A percentile compares a stretch with the other conserved stretches of the same genome.
Evolutionary conservation across 2,113 vertebrate species (phyloP).

Genomic region (Campylorhamphus procurvoides): DNA sequence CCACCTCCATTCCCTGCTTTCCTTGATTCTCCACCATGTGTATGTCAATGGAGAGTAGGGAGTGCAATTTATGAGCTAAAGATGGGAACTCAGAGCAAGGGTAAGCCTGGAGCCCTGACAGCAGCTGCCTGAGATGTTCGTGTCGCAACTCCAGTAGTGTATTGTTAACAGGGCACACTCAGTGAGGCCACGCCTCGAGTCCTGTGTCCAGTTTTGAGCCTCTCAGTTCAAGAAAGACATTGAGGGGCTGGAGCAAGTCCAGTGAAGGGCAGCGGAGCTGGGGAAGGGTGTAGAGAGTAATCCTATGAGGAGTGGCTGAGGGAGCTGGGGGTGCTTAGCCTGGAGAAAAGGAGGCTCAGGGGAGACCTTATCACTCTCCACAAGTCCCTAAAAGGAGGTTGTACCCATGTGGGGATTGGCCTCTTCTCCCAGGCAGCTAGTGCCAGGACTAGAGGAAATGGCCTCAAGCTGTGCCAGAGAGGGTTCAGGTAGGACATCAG

Average conservation of each 20-base stretch:
- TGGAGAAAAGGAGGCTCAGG: not conserved
- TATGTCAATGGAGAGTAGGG: not conserved
- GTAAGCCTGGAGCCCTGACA: not conserved
- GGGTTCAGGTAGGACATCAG: not conserved
- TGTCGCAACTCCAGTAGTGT: accelerated
- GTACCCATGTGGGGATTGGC: not conserved
- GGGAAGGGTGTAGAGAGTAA: not conserved
- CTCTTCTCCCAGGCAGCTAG: not conserved
- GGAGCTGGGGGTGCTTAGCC: not conserved
- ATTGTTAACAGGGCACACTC: not conserved
- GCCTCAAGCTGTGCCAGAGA: not conserved
- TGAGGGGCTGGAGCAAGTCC: not conserved
- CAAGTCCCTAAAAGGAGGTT: not conserved
- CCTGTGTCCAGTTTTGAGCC: not conserved
- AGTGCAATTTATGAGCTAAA: not conserved
- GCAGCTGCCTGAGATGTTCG: not conserved
- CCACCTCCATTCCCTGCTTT: not conserved
- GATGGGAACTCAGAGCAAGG: accelerated
- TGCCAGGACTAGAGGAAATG: not conserved
- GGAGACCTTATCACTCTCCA: not conserved
- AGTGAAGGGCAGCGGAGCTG: not conserved
- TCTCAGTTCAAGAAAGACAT: not conserved
- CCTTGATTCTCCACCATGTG: not conserved
- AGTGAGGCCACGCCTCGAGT: not conserved
- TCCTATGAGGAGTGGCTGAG: not conserved